phyloP scores from a whole-genome alignment of 2,797 vertebrate genomes.

The Acanthornis magna region DNA sequence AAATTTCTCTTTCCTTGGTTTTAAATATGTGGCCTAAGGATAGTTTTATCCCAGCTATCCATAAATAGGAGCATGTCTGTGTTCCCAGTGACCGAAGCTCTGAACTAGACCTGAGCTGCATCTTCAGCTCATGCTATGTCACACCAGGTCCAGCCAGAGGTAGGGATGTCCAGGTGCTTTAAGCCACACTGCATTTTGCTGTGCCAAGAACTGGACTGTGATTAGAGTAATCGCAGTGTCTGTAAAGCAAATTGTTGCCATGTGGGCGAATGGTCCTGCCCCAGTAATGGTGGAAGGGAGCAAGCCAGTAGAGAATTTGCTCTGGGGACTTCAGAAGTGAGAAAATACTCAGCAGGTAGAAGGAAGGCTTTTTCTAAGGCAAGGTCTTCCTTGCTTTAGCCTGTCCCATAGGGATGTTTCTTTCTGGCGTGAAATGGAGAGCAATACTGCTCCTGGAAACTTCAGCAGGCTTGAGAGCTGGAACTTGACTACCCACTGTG shows the following conservation, averaged over 20 bases:
- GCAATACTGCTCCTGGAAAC: neutral
- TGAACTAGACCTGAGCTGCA: neutral
- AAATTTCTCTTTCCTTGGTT: slow-evolving; percentile 10
- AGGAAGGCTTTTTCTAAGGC: neutral
- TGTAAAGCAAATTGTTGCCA: neutral
- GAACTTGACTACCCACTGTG: rapidly evolving
- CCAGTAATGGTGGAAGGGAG: neutral
- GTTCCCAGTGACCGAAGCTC: neutral
- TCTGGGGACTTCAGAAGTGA: neutral
- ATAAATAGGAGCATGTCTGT: neutral
- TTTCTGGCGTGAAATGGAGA: neutral
- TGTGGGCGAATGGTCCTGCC: neutral
- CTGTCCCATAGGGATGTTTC: neutral
- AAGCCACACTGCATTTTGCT: neutral
- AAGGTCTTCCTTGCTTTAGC: neutral
- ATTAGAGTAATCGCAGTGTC: neutral
- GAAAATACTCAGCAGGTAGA: neutral
- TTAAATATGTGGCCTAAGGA: slow-evolving; percentile 7
- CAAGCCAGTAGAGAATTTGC: neutral
- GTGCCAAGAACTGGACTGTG: neutral
- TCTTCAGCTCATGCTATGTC: neutral
- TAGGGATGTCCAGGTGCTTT: neutral
- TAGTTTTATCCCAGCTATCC: neutral
- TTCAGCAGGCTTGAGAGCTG: neutral
- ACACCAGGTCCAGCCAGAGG: neutral